Conservation (phyloP, 2,797 vertebrate genomes). For the Falco novaeseelandiae region DNA sequence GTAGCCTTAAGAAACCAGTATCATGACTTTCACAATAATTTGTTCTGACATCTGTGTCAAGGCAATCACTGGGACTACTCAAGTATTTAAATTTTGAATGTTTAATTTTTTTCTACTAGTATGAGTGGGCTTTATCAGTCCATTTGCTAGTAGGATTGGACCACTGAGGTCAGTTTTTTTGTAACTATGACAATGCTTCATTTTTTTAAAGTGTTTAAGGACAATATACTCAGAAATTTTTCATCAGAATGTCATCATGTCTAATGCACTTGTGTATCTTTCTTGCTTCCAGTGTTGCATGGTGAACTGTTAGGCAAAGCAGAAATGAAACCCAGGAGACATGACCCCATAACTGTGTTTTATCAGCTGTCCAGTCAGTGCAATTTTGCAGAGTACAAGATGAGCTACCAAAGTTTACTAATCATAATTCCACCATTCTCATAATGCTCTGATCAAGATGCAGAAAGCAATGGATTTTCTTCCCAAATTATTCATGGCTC, state of each 20-base stretch:
- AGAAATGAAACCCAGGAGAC: not conserved
- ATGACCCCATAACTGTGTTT: not conserved
- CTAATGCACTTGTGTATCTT: not conserved
- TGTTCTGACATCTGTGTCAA: not conserved
- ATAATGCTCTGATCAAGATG: not conserved
- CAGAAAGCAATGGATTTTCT: not conserved
- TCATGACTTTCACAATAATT: not conserved
- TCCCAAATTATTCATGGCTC: not conserved
- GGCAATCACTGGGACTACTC: not conserved
- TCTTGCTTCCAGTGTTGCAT: not conserved
- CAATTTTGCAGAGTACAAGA: not conserved
- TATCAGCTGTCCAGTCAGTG: not conserved
- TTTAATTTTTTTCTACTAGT: not conserved
- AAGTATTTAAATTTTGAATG: not conserved
- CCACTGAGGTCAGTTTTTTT: not conserved
- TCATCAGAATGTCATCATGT: not conserved
- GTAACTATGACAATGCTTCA: not conserved
- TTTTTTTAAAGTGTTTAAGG: not conserved
- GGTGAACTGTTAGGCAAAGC: not conserved
- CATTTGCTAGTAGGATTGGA: not conserved
- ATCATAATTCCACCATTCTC: not conserved
- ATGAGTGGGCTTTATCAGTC: not conserved
- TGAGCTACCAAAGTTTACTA: not conserved
- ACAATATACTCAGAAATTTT: not conserved
- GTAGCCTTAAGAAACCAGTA: not conserved